Conservation (phyloP, 2,113 vertebrate genomes). For the Peromyscus californicus region DNA sequence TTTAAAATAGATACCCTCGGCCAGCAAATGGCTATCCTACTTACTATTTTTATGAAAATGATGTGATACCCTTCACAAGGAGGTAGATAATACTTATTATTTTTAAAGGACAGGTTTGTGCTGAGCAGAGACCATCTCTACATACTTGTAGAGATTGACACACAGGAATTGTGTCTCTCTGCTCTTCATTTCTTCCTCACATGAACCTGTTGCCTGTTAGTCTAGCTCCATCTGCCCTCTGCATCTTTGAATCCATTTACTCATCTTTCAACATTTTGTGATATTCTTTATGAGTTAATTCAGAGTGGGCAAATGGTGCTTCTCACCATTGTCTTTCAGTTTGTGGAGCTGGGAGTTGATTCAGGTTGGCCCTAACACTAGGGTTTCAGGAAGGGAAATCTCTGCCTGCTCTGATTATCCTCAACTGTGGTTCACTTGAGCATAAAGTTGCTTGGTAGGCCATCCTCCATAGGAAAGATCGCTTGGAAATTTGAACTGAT, state of each 20-base stretch:
- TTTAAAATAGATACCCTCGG: neutral
- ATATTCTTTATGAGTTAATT: conserved; percentile 8
- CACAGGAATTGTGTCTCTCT: neutral
- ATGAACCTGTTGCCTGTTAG: neutral
- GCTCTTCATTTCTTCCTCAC: neutral
- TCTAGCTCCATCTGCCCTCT: neutral
- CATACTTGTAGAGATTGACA: neutral
- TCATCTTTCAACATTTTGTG: neutral
- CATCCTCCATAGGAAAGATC: neutral
- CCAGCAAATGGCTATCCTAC: neutral
- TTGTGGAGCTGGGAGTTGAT: neutral
- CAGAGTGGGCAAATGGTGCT: neutral
- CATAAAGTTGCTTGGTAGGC: neutral
- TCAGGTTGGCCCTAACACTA: neutral
- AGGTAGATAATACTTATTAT: neutral
- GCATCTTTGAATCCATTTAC: neutral
- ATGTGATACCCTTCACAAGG: neutral
- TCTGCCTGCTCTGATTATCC: neutral
- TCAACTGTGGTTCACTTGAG: neutral
- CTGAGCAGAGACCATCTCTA: neutral
- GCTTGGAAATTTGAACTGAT: conserved; percentile 24
- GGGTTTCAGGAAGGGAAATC: neutral
- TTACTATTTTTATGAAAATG: neutral
- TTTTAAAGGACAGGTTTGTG: conserved; percentile 15
- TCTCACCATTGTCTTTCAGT: neutral